Conservation (phyloP, 2,888 invertebrate genomes). For the Eristalis pertinax region DNA sequence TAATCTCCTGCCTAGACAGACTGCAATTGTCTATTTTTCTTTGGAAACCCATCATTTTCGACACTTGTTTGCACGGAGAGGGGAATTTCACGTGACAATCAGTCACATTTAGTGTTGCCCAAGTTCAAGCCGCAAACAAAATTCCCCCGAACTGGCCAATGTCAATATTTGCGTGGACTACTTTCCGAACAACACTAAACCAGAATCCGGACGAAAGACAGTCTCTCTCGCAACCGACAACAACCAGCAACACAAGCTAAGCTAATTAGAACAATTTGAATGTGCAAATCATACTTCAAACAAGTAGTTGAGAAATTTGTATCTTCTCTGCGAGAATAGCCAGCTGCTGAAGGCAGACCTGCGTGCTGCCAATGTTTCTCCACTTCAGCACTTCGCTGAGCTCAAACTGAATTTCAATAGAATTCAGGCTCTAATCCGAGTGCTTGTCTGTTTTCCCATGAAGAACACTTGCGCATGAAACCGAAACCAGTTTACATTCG, state of each 20-base stretch:
- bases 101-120: not conserved
- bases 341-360: not conserved
- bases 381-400: not conserved
- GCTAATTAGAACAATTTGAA: conserved; percentile 34
- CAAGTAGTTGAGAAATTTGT: conserved; percentile 10
- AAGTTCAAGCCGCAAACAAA: not conserved
- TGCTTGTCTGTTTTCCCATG: conserved; percentile 21
- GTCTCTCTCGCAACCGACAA: not conserved
- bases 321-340: not conserved
- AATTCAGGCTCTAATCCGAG: not conserved
- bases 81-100: not conserved
- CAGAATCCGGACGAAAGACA: not conserved
- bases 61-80: not conserved
- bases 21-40: not conserved
- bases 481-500: conserved; percentile 1
- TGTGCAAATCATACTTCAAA: conserved; percentile 32
- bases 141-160: not conserved
- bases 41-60: not conserved
- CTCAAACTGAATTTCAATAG: conserved; percentile 4
- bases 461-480: conserved; percentile 6
- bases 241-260: not conserved
- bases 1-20: not conserved
- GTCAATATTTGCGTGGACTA: not conserved
- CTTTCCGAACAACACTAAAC: not conserved
- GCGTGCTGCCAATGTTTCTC: not conserved